Conservation (phyloP, 2,113 vertebrate genomes). For the Ailuropoda melanoleuca region DNA sequence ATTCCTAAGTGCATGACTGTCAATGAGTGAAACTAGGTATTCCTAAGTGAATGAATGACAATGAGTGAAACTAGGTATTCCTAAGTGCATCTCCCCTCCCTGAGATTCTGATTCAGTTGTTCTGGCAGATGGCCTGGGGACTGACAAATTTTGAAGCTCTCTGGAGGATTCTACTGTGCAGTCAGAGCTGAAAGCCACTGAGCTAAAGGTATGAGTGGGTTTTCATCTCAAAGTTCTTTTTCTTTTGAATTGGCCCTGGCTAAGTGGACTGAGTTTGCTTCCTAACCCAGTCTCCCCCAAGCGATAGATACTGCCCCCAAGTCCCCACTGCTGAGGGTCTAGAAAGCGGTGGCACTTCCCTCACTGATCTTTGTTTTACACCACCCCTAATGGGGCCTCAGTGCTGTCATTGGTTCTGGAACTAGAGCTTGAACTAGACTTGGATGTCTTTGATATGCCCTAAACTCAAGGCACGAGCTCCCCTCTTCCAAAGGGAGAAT, state of each 20-base stretch:
- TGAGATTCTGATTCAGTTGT: background rate
- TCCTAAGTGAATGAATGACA: too few relatives aligned
- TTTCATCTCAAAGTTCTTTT: background rate
- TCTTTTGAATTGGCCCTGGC: background rate
- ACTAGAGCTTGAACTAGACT: background rate
- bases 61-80: background rate
- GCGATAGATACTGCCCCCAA: rapidly evolving
- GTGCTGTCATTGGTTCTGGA: background rate
- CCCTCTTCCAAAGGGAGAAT: background rate
- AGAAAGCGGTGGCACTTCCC: background rate
- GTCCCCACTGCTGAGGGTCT: background rate
- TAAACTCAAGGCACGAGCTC: background rate
- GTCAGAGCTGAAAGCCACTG: background rate
- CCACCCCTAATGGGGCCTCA: background rate
- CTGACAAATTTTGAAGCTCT: background rate
- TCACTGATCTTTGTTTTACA: background rate
- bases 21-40: too few relatives aligned
- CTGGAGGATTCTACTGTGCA: background rate
- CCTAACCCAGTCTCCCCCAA: background rate
- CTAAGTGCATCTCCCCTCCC: too few relatives aligned
- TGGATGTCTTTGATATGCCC: background rate
- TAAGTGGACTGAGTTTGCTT: background rate
- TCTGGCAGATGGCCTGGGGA: background rate
- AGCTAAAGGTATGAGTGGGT: background rate
- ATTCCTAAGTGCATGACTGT: background rate